phyloP scores from a whole-genome alignment of 2,888 invertebrate genomes.

The Calameuta idolon region DNA sequence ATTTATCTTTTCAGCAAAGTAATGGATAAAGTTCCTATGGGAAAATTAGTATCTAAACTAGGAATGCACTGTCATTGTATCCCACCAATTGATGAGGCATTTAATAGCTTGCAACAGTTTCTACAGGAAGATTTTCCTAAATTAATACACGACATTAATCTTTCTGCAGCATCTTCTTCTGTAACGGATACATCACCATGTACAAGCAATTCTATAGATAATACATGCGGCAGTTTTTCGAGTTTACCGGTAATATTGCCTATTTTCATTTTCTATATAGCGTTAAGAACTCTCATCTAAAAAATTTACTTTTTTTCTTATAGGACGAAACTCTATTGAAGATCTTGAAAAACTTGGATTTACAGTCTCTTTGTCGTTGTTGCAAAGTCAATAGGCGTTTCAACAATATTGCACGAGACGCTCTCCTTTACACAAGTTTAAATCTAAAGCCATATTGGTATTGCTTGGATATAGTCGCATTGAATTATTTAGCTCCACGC shows the following conservation, averaged over 20 bases:
- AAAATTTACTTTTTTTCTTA: conserved; percentile 52
- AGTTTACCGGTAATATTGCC: conserved; percentile 54
- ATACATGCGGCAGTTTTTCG: conserved; percentile 57
- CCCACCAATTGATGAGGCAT: conserved; percentile 62
- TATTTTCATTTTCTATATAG: conserved; percentile 15
- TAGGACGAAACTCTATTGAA: conserved; percentile 87
- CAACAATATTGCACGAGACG: conserved; percentile 79
- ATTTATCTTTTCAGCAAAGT: conserved; percentile 46
- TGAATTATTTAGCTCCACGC: conserved; percentile 71
- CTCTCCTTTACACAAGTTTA: conserved; percentile 81
- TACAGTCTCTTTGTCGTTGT: conserved; percentile 81
- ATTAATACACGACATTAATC: conserved; percentile 57
- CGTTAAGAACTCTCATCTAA: neutral
- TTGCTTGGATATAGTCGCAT: conserved; percentile 74
- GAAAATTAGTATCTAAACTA: conserved; percentile 54
- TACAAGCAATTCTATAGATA: conserved; percentile 31
- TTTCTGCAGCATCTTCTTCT: conserved; percentile 42
- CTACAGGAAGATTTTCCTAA: conserved; percentile 63
- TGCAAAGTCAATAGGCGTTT: conserved; percentile 82
- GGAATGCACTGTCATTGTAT: conserved; percentile 57
- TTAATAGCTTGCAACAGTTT: conserved; percentile 62
- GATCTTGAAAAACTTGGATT: conserved; percentile 84
- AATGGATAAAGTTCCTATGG: conserved; percentile 56
- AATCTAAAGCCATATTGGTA: conserved; percentile 88
- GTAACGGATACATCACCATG: conserved; percentile 27